Base-by-base conservation (phyloP, 1,140 invertebrate species). In the Drosophila navojoa region DNA sequence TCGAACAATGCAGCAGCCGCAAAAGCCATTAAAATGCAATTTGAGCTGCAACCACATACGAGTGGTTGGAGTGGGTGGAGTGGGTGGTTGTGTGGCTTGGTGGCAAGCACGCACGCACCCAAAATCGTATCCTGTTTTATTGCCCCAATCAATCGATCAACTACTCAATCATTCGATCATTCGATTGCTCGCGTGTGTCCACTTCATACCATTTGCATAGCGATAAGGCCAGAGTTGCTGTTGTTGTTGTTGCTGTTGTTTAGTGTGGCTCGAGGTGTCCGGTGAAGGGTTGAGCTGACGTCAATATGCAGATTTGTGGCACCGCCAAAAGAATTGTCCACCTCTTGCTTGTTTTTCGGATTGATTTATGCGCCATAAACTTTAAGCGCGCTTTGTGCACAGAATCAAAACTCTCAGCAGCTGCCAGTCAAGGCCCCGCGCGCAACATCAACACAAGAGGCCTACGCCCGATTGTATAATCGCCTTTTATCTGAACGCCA, bases 11-110 rank as follows among this genome's bases (percentile, higher is more conserved):
- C 35, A 35, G 27, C 53, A 71, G 64, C 67, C 35, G 47, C 60
- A 76, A 79, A 81, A 78, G 70, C 79, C 84, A 87, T 87, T 87
- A 89, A 89, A 89, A 77, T 87, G 84, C 79, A 84, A 87, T 87
- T 87, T 87, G 62, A 70, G 66, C 5, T 35, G 29, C 68, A 52
- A 49, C 61, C 68, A 60, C 70, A 68, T 16, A 44, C 53, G 13
- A 49, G 40, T 52, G 72, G 76, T 76, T 85, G 81, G 81, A 16
- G 3, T 49, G 45, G 45, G 45, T 49, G 45, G 71, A 59, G n/a
- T 87, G 71, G 70, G 38, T 27, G 45, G 40, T 42, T 75, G 53
- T 9, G 25, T 52, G 47, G 45, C 81, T 66, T 86, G 71, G 15
- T 42, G 29, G 0, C 27, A 5, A n/a, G 10, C 35, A 53, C 49